Base-by-base conservation (phyloP, 92 coral and sea anemone species). In the Meandrina meandrites region DNA sequence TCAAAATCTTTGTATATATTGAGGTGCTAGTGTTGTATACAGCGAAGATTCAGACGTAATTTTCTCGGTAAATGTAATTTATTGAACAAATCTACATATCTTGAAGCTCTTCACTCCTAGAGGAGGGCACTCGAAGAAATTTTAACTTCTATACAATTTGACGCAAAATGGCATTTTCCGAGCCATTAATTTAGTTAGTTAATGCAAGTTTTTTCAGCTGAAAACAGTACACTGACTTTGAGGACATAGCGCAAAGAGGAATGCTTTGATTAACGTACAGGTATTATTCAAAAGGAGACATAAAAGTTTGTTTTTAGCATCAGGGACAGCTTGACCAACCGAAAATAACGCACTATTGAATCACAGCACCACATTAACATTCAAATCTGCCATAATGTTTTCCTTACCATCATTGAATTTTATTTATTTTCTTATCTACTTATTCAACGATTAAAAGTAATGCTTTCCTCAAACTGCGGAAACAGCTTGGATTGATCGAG, bases 401-500 rank as follows among this genome's bases (percentile, higher is more conserved):
- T 51, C 15, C 17, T 1, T 42, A 75, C 30, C 28, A 1, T 32
- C 18, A 50, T 31, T 24, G 70, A 19, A 74, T 42, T 31, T 82
- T 71, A 31, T 50, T 14, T 51, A n/a, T 50, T 62, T 64, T 66
- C 56, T 81, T 47, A 81, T 81, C 75, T 81, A 18, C 78, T 74
- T 74, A 74, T 37, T 60, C 58, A 21, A 40, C 27, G 28, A 42
- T 62, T 27, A 64, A 42, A 27, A 8, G 56, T 64, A 66, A 81
- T 81, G 75, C 60, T 11, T 37, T 28, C 24, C 84, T 57, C n/a
- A 27, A 82, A 70, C 50, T 82, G 28, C 32, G 76, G 66, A 45
- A 81, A 81, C 64, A 28, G 84, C 27, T 37, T 27, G 8, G 84
- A 36, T 81, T 81, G 84, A 81, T 81, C 40, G 37, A 37, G 42